Evolutionary conservation across 2,888 invertebrate species (phyloP).

Genomic region (Amblyjoppa proteus): DNA sequence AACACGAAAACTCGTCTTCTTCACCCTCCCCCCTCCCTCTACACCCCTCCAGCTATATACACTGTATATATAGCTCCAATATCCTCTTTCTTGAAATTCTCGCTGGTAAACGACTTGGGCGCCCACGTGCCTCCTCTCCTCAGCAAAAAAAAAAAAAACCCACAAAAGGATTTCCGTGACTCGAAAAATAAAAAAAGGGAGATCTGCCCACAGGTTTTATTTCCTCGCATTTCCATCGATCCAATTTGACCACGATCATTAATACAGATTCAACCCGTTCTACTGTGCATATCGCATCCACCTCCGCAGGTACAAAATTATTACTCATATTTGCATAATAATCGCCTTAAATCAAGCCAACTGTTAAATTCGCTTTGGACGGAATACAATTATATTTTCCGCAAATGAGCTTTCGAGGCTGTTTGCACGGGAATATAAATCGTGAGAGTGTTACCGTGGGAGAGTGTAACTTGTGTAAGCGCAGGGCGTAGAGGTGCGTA

Average conservation of each 20-base stretch:
- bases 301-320: background rate
- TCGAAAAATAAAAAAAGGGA: background rate
- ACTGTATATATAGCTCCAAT: slow-evolving; percentile 16
- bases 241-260: background rate
- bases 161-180: slow-evolving; percentile 4
- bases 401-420: slow-evolving; percentile 45
- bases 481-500: slow-evolving; percentile 71
- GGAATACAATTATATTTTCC: slow-evolving; percentile 42
- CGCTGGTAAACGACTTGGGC: slow-evolving; percentile 10
- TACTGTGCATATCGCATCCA: background rate
- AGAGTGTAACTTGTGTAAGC: slow-evolving; percentile 64
- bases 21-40: background rate
- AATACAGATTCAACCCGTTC: slow-evolving; percentile 1
- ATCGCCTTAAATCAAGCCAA: background rate
- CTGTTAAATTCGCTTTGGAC: slow-evolving; percentile 5
- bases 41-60: background rate
- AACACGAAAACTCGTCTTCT: slow-evolving; percentile 37
- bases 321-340: background rate
- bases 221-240: background rate
- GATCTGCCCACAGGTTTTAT: background rate
- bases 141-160: background rate
- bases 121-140: slow-evolving; percentile 14
- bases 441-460: slow-evolving; percentile 39
- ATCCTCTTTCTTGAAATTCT: slow-evolving; percentile 21
- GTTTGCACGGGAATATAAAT: slow-evolving; percentile 34